Evolutionary conservation across 2,113 vertebrate species (phyloP).

Genomic region (Catharus bicknelli): DNA sequence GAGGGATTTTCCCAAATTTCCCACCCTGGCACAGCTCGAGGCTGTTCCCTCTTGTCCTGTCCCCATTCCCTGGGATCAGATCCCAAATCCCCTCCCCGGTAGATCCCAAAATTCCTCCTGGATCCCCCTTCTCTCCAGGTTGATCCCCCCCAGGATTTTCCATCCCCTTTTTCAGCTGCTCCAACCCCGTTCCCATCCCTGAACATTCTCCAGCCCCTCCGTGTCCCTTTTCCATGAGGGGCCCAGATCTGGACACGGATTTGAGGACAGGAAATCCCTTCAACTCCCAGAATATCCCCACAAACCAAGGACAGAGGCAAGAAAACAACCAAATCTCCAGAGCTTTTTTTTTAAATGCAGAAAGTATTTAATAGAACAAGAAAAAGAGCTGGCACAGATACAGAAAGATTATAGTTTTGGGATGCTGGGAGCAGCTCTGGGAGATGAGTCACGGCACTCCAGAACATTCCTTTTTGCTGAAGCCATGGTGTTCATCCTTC

Average conservation of each 20-base stretch:
- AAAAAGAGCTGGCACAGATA: background rate
- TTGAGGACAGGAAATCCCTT: background rate
- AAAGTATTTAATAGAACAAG: conserved; percentile 11
- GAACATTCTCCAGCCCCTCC: background rate
- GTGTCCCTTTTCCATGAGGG: fast-evolving
- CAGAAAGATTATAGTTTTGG: conserved; percentile 4
- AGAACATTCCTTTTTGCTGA: background rate
- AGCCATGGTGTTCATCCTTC: background rate
- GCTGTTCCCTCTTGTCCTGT: background rate
- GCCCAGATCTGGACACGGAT: fast-evolving
- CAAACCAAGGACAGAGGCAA: background rate
- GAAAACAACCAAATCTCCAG: background rate
- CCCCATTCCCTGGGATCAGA: background rate
- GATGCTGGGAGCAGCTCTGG: background rate
- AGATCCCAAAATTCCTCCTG: background rate
- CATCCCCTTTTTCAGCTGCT: background rate
- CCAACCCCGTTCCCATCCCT: background rate
- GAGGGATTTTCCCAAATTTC: background rate
- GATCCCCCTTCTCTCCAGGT: background rate
- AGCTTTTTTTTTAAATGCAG: background rate
- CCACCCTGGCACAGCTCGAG: fast-evolving
- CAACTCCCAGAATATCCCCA: background rate
- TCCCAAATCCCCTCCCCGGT: background rate
- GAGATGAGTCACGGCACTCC: background rate
- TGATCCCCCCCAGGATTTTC: background rate